These are phyloP conservation scores for Acheta domesticus DNA, from an alignment of 2,888 invertebrate species.

Conservation along the genomic window DNA sequence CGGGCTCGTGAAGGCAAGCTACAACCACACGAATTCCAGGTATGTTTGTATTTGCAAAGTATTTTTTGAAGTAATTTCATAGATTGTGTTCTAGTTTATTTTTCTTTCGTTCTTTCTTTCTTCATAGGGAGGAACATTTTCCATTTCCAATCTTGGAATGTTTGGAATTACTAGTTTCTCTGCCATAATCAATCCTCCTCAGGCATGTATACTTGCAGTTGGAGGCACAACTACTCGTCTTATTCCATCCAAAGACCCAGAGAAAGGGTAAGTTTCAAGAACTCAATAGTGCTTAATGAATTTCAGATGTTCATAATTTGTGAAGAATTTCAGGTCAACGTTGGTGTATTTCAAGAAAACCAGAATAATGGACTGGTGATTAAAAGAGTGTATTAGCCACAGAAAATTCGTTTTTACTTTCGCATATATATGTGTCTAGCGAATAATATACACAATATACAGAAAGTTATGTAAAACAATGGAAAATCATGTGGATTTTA, in stretches of 20 bases:
- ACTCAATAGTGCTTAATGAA: not conserved
- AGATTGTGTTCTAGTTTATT: not conserved
- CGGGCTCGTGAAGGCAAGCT: slow-evolving; percentile 87
- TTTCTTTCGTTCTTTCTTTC: not conserved
- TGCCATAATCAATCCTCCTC: slow-evolving; percentile 95
- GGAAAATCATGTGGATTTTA: too few relatives aligned
- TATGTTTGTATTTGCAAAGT: slow-evolving; percentile 32
- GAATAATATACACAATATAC: too few relatives aligned
- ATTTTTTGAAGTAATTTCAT: not conserved
- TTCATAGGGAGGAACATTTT: slow-evolving; percentile 73
- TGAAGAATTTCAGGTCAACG: not conserved
- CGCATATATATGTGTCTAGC: too few relatives aligned
- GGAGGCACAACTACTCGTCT: slow-evolving; percentile 71
- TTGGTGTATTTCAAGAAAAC: not conserved
- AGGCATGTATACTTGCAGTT: slow-evolving; percentile 88
- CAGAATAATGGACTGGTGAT: not conserved
- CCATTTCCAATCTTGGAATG: slow-evolving; percentile 94
- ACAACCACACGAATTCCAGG: slow-evolving; percentile 89
- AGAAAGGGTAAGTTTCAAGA: slow-evolving; percentile 66
- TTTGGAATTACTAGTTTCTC: slow-evolving; percentile 83
- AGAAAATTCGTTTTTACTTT: too few relatives aligned
- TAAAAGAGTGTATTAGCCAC: too few relatives aligned
- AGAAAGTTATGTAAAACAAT: too few relatives aligned
- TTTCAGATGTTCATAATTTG: not conserved
- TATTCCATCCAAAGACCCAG: slow-evolving; percentile 66